Evolutionary conservation across 1,140 invertebrate species (phyloP), one percentile per base, ranked within the genome.

Genomic region (Chironomus tepperi): DNA sequence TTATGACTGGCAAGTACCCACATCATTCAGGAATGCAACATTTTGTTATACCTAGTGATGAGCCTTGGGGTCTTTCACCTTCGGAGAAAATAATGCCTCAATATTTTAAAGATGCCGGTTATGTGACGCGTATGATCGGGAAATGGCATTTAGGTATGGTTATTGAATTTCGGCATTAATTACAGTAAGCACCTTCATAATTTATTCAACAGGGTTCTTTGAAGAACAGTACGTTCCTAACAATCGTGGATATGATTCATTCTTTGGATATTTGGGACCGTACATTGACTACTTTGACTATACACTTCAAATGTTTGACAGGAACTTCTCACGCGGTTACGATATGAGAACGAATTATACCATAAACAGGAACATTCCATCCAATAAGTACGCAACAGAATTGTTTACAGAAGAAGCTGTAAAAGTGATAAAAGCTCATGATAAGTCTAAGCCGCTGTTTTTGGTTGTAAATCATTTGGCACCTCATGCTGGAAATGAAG

Each of bases 241-340:
- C 0, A 85, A 83, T 19, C 85, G 94, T 15, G 94, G 94, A n/a
- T 96, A 96, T 79, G 90, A 95, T 75, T 86, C 88, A 7, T 92
- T 94, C 81, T 93, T 89, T 80, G 94, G 94, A 10, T 95, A 94
- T 79, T 93, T 90, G 86, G 88, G 90, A 73, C 93, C 91, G 2
- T 88, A 89, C 67, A 88, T 93, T 75, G 93, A 95, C 81, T 96
- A 96, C 79, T 95, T 91, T 80, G 86, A 90, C 76, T 91, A 94
- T 75, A 84, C 82, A 3, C 80, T 86, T 0, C 79, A 85, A 76
- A 87, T 88, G 77, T 93, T 76, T 81, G 90, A 0, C 91, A 93
- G 79, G 8, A 70, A 70, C 7, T 70, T 19, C 10, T 70, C 72
- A 16, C 24, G 81, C 74, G 88, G 91, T 3, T 88, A 90, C 77